Evolutionary conservation across 2,113 vertebrate species (phyloP).

Genomic region (Perca fluviatilis): DNA sequence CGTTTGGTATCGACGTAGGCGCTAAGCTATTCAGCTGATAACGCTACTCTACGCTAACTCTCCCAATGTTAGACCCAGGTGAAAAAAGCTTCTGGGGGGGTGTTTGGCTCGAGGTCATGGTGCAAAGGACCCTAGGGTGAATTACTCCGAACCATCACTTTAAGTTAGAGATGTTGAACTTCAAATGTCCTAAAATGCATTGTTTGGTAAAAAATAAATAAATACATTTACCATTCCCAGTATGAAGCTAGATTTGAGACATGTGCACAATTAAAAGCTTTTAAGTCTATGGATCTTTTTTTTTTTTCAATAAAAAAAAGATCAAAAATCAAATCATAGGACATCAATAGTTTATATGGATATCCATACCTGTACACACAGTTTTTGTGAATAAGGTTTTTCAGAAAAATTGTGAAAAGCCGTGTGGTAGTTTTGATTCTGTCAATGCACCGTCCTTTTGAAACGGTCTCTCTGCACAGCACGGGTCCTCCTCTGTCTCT

Average conservation of each 20-base stretch:
- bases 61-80: too few species aligned
- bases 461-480: constrained; percentile 80
- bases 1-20: too few species aligned
- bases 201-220: constrained; percentile 3
- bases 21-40: too few species aligned
- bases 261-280: not conserved
- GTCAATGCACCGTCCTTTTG: constrained; percentile 74
- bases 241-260: constrained; percentile 6
- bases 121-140: too few species aligned
- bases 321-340: not conserved
- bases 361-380: not conserved
- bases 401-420: not conserved
- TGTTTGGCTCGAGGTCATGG: too few species aligned
- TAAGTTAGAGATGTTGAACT: not conserved
- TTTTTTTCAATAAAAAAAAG: not conserved
- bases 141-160: too few species aligned
- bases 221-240: not conserved
- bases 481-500: constrained; percentile 83
- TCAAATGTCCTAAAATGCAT: not conserved
- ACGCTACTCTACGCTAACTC: too few species aligned
- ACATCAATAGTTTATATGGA: not conserved
- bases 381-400: not conserved
- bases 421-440: not conserved
- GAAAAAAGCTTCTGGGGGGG: too few species aligned
- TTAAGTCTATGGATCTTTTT: not conserved